Conservation (phyloP, 1,140 invertebrate genomes). For the Luehdorfia chinensis region DNA sequence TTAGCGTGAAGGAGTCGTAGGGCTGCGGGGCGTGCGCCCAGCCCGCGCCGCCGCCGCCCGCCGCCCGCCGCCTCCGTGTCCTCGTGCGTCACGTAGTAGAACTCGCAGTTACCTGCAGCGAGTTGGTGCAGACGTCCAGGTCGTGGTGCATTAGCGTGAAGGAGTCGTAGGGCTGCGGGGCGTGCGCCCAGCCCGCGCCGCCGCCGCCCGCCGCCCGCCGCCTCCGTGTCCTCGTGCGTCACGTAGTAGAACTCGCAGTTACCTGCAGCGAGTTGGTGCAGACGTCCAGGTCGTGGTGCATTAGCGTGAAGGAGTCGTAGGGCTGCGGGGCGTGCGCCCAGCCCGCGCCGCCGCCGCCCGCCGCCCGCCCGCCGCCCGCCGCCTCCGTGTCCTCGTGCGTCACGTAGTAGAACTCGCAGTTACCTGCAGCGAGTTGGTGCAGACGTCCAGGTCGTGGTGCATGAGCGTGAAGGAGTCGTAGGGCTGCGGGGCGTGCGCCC, state of each 20-base stretch:
- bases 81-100: constrained; percentile 97
- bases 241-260: constrained; percentile 99
- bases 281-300: constrained; percentile 98
- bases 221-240: constrained; percentile 92
- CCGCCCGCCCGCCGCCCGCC: too few relatives aligned
- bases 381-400: constrained; percentile 92
- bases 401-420: constrained; percentile 99
- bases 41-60: constrained; percentile 56
- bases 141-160: constrained; percentile 99
- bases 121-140: constrained; percentile 97
- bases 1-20: constrained; percentile 97
- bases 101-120: constrained; percentile 95
- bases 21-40: constrained; percentile 89
- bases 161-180: constrained; percentile 93
- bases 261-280: constrained; percentile 96
- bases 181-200: constrained; percentile 82
- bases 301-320: constrained; percentile 97
- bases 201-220: constrained; percentile 36
- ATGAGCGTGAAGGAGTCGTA: constrained; percentile 98
- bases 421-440: constrained; percentile 95
- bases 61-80: constrained; percentile 85
- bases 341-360: constrained; percentile 53
- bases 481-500: constrained; percentile 88
- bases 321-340: constrained; percentile 89
- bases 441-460: constrained; percentile 98